A percentile compares a stretch with the other conserved stretches of the same genome.
Evolutionary conservation across 2,888 invertebrate genomes (phyloP).

Genomic region (Disparrhopalites patrizii): DNA sequence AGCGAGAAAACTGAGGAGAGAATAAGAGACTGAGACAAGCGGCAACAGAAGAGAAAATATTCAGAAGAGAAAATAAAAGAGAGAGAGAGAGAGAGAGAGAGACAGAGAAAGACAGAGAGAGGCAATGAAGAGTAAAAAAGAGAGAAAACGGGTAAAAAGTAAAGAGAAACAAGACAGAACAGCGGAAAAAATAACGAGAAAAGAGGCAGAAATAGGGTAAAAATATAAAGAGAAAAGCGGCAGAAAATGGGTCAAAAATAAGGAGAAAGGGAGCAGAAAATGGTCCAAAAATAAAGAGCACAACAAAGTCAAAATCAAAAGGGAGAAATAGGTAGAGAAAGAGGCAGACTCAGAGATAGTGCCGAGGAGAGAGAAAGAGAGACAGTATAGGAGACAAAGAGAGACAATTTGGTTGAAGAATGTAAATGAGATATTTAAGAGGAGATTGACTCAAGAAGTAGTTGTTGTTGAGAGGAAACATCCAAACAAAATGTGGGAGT

Average conservation of each 20-base stretch:
- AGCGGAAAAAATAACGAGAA: not conserved
- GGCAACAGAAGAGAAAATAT: not conserved
- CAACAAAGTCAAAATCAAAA: not conserved
- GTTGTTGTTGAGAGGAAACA: conserved; percentile 21
- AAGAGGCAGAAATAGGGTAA: not conserved
- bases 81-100: not conserved
- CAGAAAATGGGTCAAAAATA: not conserved
- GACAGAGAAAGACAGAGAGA: not conserved
- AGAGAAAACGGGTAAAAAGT: conserved; percentile 1
- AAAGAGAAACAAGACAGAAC: not conserved
- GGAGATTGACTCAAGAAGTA: conserved; percentile 22
- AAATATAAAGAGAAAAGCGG: not conserved
- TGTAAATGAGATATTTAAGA: conserved; percentile 17
- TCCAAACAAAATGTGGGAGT: conserved; percentile 27
- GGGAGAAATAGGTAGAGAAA: not conserved
- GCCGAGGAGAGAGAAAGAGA: not conserved
- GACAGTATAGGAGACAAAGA: not conserved
- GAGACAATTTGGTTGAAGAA: not conserved
- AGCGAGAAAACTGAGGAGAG: not conserved
- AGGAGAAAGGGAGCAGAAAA: too few relatives aligned
- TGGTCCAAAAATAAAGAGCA: not conserved
- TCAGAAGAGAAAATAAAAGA: not conserved
- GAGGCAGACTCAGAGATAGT: too few relatives aligned
- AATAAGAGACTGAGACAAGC: not conserved
- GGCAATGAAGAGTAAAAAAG: not conserved